Base-by-base conservation (phyloP, 2,888 invertebrate genomes). In the Amblyjoppa fuscipennis region DNA sequence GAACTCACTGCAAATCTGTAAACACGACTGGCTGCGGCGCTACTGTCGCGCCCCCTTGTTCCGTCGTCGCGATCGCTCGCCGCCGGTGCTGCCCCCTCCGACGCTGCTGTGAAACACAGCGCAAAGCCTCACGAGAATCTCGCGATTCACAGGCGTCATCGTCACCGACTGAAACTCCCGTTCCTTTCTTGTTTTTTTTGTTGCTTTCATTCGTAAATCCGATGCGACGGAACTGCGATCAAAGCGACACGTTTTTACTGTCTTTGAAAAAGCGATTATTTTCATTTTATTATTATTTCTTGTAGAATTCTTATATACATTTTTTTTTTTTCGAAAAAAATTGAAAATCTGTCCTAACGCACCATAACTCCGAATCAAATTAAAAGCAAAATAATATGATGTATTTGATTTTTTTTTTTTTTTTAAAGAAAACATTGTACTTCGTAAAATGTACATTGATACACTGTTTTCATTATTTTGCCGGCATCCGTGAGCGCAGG, bases 1-100 rank as follows among this genome's bases (percentile, higher is more conserved):
- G 91, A 92, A 93, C 92, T 91, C 92, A 93, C 93, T 92, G 91
- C 90, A 90, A 93, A 92, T 92, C 92, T 93, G 93, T 93, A 93
- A 93, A 93, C 93, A 93, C 89, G 91, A 89, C 87, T 88, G 59
- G 71, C 89, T 90, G 91, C 89, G 91, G 93, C 92, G 92, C 93
- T 90, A 90, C 90, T n/a, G 83, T 75, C 86, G 78, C 82, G 80
- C 84, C 73, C 53, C 53, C 82, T 59, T 49, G 79, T 69, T 20
- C 38, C 59, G 49, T 64, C 75, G 34, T 75, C 49, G 31, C 59
- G 41, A 71, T 71, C 69, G 49, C 31, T 56, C 61, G 34, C 56
- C 41, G 61, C 64, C 20, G 64, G 74, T 41, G 59, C 59, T 59
- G 59, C 59, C 59, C 31, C n/a, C 31, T 20, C 20, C 20, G 1